A percentile compares a stretch with the other conserved stretches of the same genome.
These are phyloP conservation scores for Papilio polytes DNA, from an alignment of 1,140 invertebrate species.

Conservation along the genomic window DNA sequence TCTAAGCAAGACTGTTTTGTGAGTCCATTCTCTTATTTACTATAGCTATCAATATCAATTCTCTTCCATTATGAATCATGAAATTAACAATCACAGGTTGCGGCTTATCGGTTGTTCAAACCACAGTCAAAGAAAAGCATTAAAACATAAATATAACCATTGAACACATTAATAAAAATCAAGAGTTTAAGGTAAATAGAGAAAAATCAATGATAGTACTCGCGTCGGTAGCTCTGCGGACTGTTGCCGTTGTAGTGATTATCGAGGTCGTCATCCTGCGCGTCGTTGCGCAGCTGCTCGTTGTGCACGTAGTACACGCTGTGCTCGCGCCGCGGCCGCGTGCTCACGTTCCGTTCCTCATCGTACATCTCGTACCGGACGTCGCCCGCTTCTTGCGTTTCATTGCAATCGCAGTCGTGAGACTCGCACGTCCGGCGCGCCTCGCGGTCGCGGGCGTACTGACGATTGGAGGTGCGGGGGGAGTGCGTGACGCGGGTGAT, in stretches of 20 bases:
- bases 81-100: not conserved
- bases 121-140: not conserved
- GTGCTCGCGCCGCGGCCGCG: not conserved
- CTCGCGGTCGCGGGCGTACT: conserved; percentile 1
- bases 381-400: not conserved
- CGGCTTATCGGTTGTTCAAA: not conserved
- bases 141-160: not conserved
- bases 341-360: not conserved
- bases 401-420: not conserved
- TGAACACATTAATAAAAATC: not conserved
- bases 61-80: not conserved
- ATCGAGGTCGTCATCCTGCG: not conserved
- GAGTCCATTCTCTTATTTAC: not conserved
- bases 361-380: conserved; percentile 1
- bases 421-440: not conserved
- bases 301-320: conserved; percentile 14
- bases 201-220: conserved; percentile 55
- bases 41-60: not conserved
- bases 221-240: conserved; percentile 46
- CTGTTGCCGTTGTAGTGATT: conserved; percentile 21
- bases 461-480: not conserved
- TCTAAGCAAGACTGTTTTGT: not conserved
- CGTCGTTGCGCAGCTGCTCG: not conserved
- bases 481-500: conserved; percentile 13
- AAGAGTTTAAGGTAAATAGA: not conserved